Base-by-base conservation (phyloP, 2,888 invertebrate species). In the Amblyjoppa proteus region DNA sequence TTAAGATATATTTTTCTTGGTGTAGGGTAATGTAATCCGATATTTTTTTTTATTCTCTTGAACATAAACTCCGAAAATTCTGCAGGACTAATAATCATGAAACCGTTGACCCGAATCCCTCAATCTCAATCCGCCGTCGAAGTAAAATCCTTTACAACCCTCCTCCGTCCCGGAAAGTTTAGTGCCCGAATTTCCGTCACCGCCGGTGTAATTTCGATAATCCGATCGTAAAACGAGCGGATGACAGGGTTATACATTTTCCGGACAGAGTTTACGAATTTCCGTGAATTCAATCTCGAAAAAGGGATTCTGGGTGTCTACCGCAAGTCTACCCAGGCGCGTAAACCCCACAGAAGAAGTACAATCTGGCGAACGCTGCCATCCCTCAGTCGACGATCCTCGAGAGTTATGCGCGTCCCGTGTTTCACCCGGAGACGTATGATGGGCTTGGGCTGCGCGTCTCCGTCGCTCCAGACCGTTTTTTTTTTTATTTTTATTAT, bases 401-500 rank as follows among this genome's bases (percentile, higher is more conserved):
- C 69, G 38, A 79, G 79, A 74, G 73, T 83, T 83, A 74, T 58
- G 69, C 31, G 61, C n/a, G 34, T 64, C 38, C 11, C 74, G 61
- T 51, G 41, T 74, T 69, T 41, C 51, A 38, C 38, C 38, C 69
- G 11, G 51, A 25, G 41, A 79, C 61, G 31, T 41, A 49, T n/a
- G 69, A 70, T 13, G 38, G 61, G 53, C 25, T 58, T 51, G 38
- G 61, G 53, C 11, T 58, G 51, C 58, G 58, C 38, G 74, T 74
- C 61, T 73, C 51, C 79, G 78, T 68, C 83, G 34, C 31, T 83
- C 74, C 68, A 28, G 1, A 3, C 13, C 53, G 61, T 73, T 68
- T 69, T 75, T 75, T 61, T 20, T 20, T 20, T 11, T 7, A 25
- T 31, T 84, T 84, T 84, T 81, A 81, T 76, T 76, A 84, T 68